Conservation (phyloP, 2,888 invertebrate genomes). For the Leuctra nigra region DNA sequence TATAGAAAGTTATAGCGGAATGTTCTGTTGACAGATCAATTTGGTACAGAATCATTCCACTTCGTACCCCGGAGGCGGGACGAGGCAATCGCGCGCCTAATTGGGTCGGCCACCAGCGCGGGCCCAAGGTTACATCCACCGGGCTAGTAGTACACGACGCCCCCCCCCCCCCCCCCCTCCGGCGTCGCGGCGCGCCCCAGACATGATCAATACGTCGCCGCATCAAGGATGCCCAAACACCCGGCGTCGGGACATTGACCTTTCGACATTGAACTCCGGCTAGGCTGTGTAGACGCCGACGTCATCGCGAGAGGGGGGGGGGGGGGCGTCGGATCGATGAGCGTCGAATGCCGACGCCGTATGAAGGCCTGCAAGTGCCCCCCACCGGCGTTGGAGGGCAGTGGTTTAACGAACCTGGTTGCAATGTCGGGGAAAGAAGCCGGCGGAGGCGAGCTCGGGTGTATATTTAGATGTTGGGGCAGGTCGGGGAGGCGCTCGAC, state of each 20-base stretch:
- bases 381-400: too few species aligned
- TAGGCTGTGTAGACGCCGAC: background rate
- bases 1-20: too few species aligned
- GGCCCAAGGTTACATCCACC: background rate
- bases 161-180: background rate
- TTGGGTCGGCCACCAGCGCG: too few species aligned
- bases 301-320: constrained; percentile 4
- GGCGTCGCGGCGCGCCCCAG: background rate
- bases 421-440: too few species aligned
- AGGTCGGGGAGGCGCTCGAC: background rate
- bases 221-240: background rate
- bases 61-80: too few species aligned
- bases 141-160: background rate
- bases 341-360: constrained; percentile 36
- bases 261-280: constrained; percentile 13
- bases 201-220: background rate
- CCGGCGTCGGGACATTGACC: constrained; percentile 17
- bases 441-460: too few species aligned
- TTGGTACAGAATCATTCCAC: too few species aligned
- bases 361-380: background rate
- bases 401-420: too few species aligned
- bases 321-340: constrained; percentile 31
- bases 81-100: too few species aligned
- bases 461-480: constrained; percentile 8
- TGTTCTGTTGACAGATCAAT: too few species aligned